Evolutionary conservation across 2,888 invertebrate genomes (phyloP), one percentile per base, ranked within the genome.

Genomic region (Ceratothoa steindachneri): DNA sequence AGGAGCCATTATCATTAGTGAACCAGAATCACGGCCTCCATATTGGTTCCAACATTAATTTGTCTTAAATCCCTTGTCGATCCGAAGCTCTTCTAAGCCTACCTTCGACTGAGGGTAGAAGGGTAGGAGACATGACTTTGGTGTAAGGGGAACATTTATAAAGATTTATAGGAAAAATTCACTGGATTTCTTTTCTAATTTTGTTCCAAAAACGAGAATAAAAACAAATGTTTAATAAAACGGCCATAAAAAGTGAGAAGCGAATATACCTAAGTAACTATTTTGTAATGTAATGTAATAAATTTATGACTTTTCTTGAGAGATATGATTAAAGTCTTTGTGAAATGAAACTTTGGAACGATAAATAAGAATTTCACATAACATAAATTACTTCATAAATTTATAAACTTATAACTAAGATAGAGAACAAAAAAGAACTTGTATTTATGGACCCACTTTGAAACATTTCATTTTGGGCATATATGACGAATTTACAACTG

Each of bases 21-120:
- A 71, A 76, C 76, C 73, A 70, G 73, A 73, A 76, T 70, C 70
- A 71, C 30, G 65, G 76, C 73, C 76, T 72, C 76, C 76, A 76
- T 76, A 72, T 76, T 76, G 76, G 76, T 76, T 76, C 76, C 76
- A 73, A 71, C 76, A 76, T 76, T 76, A 76, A 76, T 76, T 76
- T 76, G 76, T 71, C 73, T 70, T 73, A 76, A 73, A 76, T 76
- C 76, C 76, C 76, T 73, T 67, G 76, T 65, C 76, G 73, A 73
- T 71, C 76, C 67, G 69, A 71, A 76, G 73, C 73, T 76, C 76
- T 76, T 76, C 70, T 67, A 76, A 60, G 27, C 60, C 22, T 60
- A 12, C 60, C 22, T 60, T 60, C 12, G 60, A 1, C 60, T 24
- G 60, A 60, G 19, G 3, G 12, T 60, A 60, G 60, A 60, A n/a